Base-by-base conservation (phyloP, 2,797 vertebrate genomes). In the Neoniphon sammara region DNA sequence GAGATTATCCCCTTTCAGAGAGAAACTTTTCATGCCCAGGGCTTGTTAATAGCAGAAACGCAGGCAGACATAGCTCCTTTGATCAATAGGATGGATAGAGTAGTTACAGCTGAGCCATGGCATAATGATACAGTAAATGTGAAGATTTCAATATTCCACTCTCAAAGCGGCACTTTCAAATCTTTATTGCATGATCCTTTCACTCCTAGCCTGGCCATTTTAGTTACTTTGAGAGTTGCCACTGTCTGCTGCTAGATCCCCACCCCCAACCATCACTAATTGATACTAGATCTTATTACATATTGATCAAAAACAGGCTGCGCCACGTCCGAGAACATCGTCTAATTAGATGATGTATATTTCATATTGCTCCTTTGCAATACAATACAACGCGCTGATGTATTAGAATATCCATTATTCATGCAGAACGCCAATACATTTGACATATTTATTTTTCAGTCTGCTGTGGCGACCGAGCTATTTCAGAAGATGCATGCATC, bases 341-440 rank as follows among this genome's bases (percentile, higher is more conserved):
- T 82, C 87, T 93, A 92, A 93, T 93, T 91, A 91, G 90, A 91
- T 91, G 80, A 93, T 90, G 87, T 90, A 88, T 91, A 89, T 93
- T 91, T 92, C 83, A 91, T 88, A 81, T 78, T 73, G 78, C 83
- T 85, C 57, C 81, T 89, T 85, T 89, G 89, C 86, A 89, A 90
- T 90, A 90, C 86, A 90, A 92, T 91, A 91, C 90, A 88, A 91
- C 88, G 82, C 23, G 21, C 68, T 76, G 72, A 81, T 84, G 78
- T 89, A 91, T 93, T 92, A 90, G 82, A 86, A 91, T 78, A 88
- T 85, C 87, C 89, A 92, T 93, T 90, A 92, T 91, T 93, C 87
- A 91, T 80, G 66, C 66, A 77, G 54, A 85, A 90, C 18, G 78
- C 84, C 90, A 86, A 91, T 91, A 91, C 49, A 60, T 90, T 89